Evolutionary conservation across 1,140 invertebrate genomes (phyloP), one percentile per base, ranked within the genome.

Genomic region (Trichomalopsis sarcophagae): DNA sequence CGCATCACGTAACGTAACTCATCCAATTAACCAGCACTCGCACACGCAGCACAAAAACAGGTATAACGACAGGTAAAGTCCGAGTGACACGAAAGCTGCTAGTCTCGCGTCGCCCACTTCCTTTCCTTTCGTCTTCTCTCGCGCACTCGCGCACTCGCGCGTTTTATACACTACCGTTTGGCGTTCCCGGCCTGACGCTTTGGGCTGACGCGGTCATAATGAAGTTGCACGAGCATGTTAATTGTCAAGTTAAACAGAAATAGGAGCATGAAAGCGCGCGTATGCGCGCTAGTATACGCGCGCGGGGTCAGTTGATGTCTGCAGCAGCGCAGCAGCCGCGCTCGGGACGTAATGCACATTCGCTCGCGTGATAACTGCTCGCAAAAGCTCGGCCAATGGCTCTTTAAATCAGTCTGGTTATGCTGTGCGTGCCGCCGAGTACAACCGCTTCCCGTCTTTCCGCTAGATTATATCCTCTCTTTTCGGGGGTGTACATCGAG

Each of bases 211-310:
- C 23, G 27, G 62, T 78, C 75, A 89, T 91, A 91, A 91, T 89
- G 89, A 91, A 91, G 89, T 91, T 89, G 89, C 90, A 89, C 86
- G 88, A 88, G 88, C 89, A 90, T 89, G 91, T 91, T 92, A 92
- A 92, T 92, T 91, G 89, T 89, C 87, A 92, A 90, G 90, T 91
- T 91, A 91, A 92, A 92, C 89, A 92, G 88, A 89, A 91, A 92
- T 91, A 91, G 90, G 91, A 91, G 91, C 88, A 91, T 89, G 89
- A 91, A 91, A 89, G 85, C 89, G 86, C 86, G 87, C 81, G 66
- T 33, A 69, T 81, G 81, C 75, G 73, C 21, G 74, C 0, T 21
- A n/a, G 21, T 21, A 7, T 21, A 17, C 44, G 27, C 27, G 1
- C 1, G 27, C 85, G 81, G 87, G 86, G 87, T 89, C 87, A 87